Conservation (phyloP, 2,797 vertebrate species). For the Halcyon chelicuti region DNA sequence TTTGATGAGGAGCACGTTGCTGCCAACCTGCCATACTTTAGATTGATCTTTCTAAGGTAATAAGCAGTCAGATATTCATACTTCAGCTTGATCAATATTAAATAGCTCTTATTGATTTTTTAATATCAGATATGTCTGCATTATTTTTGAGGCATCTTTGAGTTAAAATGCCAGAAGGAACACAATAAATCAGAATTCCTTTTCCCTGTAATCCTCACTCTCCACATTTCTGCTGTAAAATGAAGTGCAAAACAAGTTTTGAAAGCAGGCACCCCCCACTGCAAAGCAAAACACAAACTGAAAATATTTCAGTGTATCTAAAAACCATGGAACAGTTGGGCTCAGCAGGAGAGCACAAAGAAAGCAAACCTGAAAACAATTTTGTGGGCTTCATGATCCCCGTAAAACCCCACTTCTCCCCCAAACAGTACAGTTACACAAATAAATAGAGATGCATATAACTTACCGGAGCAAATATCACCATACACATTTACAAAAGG, state of each 20-base stretch:
- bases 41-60: neutral
- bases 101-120: constrained; percentile 10
- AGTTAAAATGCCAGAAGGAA: constrained; percentile 49
- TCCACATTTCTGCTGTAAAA: constrained; percentile 50
- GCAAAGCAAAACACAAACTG: constrained; percentile 37
- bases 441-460: constrained; percentile 47
- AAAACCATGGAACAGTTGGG: constrained; percentile 25
- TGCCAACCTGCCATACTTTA: neutral
- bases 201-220: neutral
- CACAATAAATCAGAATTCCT: neutral
- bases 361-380: constrained; percentile 49
- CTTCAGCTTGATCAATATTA: constrained; percentile 20
- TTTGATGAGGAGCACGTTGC: neutral
- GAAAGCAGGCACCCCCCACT: constrained; percentile 59
- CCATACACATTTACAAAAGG: constrained; percentile 99
- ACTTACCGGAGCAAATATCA: constrained; percentile 99
- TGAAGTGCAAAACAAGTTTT: constrained; percentile 76
- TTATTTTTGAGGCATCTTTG: constrained; percentile 48
- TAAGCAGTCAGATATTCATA: constrained; percentile 5
- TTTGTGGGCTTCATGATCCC: constrained; percentile 25
- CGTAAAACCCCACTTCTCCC: constrained; percentile 8
- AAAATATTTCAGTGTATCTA: neutral
- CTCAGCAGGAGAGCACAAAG: constrained; percentile 37
- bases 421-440: neutral
- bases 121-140: neutral